Evolutionary conservation across 2,113 vertebrate species (phyloP).

Genomic region (Tichodroma muraria): DNA sequence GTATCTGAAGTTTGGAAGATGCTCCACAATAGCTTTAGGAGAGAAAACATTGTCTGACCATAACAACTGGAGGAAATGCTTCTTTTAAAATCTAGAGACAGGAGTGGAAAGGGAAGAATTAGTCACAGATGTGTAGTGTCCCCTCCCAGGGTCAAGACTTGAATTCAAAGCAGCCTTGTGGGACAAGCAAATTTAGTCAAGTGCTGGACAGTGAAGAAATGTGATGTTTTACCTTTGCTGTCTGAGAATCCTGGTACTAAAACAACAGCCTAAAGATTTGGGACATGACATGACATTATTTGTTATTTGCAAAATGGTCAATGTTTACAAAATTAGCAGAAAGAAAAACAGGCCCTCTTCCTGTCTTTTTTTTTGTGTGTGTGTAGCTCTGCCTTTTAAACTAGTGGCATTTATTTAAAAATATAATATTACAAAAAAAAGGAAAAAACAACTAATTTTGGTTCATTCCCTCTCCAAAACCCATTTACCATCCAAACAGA

Average conservation of each 20-base stretch:
- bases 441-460: too few species aligned
- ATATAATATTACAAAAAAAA: neutral
- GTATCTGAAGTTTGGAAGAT: neutral
- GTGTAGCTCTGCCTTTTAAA: neutral
- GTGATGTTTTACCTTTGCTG: neutral
- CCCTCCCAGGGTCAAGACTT: neutral
- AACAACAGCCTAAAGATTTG: neutral
- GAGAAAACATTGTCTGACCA: neutral
- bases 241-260: neutral
- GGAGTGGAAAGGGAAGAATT: neutral
- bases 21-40: neutral
- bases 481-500: neutral
- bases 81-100: neutral
- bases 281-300: neutral
- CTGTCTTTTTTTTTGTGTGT: neutral
- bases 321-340: neutral
- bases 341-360: neutral
- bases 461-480: neutral
- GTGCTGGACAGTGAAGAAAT: neutral
- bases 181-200: neutral
- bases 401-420: neutral
- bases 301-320: neutral
- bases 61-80: neutral
- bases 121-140: neutral
- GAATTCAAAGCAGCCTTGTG: neutral